Conservation (phyloP, 2,113 vertebrate genomes). For the Gymnobelideus leadbeateri region DNA sequence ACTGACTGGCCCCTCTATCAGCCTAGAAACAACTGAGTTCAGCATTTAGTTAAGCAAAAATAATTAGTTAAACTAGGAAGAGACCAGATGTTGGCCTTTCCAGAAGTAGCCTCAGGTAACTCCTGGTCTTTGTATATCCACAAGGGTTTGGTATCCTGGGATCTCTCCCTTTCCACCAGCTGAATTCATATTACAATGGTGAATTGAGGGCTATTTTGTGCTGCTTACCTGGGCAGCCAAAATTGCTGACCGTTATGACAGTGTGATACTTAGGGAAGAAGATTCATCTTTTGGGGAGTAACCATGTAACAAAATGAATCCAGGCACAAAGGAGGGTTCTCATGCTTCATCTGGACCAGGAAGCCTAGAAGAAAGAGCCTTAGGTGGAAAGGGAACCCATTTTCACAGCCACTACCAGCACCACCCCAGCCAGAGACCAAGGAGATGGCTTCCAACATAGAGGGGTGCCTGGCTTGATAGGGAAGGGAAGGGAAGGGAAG, state of each 20-base stretch:
- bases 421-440: background rate
- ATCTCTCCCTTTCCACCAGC: background rate
- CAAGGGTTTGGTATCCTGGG: background rate
- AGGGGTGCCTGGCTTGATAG: background rate
- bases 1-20: background rate
- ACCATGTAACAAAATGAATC: background rate
- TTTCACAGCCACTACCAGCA: background rate
- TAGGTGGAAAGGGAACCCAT: background rate
- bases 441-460: background rate
- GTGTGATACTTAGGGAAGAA: background rate
- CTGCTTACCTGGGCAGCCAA: background rate
- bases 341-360: background rate
- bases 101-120: background rate
- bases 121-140: background rate
- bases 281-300: background rate
- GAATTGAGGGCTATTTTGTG: background rate
- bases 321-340: background rate
- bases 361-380: background rate
- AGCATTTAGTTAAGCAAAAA: background rate
- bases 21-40: background rate
- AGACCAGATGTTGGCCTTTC: conserved; percentile 2
- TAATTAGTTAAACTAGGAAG: background rate
- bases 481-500: background rate
- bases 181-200: background rate
- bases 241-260: background rate